These are phyloP conservation scores for Aphis craccivora DNA, from an alignment of 1,140 invertebrate genomes.

Conservation along the genomic window DNA sequence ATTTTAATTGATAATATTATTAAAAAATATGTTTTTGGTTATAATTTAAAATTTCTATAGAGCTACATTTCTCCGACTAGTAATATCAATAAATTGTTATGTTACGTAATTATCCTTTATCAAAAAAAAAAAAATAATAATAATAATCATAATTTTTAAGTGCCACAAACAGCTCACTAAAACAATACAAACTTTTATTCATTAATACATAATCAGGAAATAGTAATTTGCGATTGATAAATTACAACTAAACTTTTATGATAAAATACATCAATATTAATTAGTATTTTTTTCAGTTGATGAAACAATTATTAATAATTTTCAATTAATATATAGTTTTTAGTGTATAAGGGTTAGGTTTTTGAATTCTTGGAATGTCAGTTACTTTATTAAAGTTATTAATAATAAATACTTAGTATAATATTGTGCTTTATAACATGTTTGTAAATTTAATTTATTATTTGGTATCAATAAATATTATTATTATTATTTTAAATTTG, in stretches of 20 bases:
- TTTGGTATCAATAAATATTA: too few species aligned
- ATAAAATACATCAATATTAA: not conserved
- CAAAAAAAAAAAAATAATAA: not conserved
- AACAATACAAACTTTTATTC: not conserved
- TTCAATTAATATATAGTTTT: not conserved
- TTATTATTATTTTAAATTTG: too few species aligned
- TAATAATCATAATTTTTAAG: not conserved
- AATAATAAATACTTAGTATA: too few species aligned
- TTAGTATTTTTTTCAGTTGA: not conserved
- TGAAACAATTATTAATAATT: not conserved
- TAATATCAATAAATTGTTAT: constrained; percentile 4
- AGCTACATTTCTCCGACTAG: not conserved
- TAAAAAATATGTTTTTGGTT: not conserved
- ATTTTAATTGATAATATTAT: not conserved
- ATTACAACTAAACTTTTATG: not conserved
- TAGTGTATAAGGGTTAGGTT: too few species aligned
- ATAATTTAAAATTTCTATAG: not conserved
- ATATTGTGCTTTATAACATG: too few species aligned
- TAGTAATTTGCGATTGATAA: not conserved
- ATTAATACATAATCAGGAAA: not conserved
- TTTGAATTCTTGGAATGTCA: too few species aligned
- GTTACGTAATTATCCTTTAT: not conserved
- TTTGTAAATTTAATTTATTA: too few species aligned
- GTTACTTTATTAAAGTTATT: too few species aligned
- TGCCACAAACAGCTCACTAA: not conserved